A percentile compares a stretch with the other conserved stretches of the same genome.
phyloP scores from a whole-genome alignment of 1,140 invertebrate species.

The Idris sp. region DNA sequence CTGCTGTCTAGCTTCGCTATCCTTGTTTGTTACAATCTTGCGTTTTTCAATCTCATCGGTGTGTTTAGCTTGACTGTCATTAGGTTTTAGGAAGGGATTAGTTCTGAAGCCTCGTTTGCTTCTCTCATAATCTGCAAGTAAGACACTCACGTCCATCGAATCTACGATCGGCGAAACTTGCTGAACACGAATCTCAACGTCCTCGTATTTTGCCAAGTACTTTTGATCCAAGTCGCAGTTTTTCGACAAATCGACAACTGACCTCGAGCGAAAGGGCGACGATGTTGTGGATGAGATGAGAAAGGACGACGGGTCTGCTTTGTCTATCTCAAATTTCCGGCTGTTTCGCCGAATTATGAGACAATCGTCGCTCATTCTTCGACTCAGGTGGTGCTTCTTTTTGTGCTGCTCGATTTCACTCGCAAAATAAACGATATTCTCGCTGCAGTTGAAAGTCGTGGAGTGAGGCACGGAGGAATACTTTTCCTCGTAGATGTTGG shows the following conservation, averaged over 20 bases:
- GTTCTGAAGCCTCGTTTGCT: conserved; percentile 80
- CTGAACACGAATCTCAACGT: conserved; percentile 10
- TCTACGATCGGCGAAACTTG: conserved; percentile 9
- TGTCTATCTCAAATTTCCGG: conserved; percentile 46
- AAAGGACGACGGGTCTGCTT: conserved; percentile 6
- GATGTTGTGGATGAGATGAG: conserved; percentile 20
- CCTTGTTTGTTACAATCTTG: conserved; percentile 90
- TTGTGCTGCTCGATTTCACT: conserved; percentile 28
- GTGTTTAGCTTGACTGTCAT: conserved; percentile 64
- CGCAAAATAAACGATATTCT: conserved; percentile 28
- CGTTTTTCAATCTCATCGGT: conserved; percentile 86
- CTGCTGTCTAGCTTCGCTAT: conserved; percentile 82
- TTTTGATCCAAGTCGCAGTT: conserved; percentile 8
- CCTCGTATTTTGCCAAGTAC: conserved; percentile 17
- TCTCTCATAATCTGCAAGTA: conserved; percentile 82
- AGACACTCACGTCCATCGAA: conserved; percentile 73
- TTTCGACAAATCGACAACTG: conserved; percentile 22
- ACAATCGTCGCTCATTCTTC: conserved; percentile 68
- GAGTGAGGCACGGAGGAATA: conserved; percentile 21
- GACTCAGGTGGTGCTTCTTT: conserved; percentile 21
- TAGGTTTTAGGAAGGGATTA: conserved; percentile 71
- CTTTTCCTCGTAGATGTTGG: conserved; percentile 28
- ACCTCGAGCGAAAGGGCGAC: conserved; percentile 32
- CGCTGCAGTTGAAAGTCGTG: conserved; percentile 29
- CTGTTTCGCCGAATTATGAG: conserved; percentile 60